A percentile compares a stretch with the other conserved stretches of the same genome.
Conservation (phyloP, 2,113 vertebrate genomes). For the Cairina moschata region DNA sequence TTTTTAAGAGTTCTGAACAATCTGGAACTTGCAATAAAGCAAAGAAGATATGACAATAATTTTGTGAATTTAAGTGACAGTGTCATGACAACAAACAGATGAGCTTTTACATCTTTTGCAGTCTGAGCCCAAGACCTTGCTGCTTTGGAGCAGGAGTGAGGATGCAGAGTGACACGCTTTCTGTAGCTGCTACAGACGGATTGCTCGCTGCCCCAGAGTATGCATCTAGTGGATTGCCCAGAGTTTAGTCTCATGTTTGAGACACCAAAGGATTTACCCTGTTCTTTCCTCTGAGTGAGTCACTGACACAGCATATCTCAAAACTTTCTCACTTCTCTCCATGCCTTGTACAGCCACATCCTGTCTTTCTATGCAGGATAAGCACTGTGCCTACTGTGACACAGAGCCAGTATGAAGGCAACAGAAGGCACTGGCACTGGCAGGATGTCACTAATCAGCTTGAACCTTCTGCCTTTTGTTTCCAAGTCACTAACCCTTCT, state of each 20-base stretch:
- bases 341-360: not conserved
- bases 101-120: not conserved
- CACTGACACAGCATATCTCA: not conserved
- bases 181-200: not conserved
- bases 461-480: not conserved
- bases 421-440: not conserved
- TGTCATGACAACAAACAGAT: not conserved
- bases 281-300: not conserved
- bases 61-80: not conserved
- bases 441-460: not conserved
- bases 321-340: not conserved
- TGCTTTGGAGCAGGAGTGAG: not conserved
- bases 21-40: not conserved
- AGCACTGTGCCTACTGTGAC: not conserved
- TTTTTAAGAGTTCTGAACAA: not conserved
- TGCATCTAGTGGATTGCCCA: not conserved
- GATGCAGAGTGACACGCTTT: rapidly evolving
- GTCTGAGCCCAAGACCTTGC: not conserved
- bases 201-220: not conserved
- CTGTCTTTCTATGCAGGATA: not conserved
- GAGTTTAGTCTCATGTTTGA: not conserved
- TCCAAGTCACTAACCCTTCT: not conserved
- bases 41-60: not conserved
- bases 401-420: not conserved
- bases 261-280: not conserved